Conservation (phyloP, 2,797 vertebrate species). For the Emydoidea blandingii region DNA sequence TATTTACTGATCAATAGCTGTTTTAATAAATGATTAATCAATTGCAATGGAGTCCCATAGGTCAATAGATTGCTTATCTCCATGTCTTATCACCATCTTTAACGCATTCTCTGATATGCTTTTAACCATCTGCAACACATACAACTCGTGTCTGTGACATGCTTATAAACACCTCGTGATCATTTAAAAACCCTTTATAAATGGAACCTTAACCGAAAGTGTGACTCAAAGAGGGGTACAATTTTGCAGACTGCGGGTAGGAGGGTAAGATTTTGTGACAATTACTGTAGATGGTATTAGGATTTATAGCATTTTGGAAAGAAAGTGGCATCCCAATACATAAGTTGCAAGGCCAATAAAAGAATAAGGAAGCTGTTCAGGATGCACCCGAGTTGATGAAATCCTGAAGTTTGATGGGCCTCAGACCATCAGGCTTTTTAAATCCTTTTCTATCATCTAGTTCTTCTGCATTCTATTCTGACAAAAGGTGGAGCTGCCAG, state of each 20-base stretch:
- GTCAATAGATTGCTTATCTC: background rate
- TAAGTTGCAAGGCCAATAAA: background rate
- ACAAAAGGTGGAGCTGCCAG: background rate
- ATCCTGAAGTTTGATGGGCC: background rate
- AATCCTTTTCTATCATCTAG: background rate
- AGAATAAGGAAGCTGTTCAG: background rate
- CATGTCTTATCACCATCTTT: background rate
- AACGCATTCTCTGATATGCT: background rate
- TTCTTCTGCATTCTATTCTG: background rate
- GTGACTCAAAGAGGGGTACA: background rate
- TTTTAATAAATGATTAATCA: background rate
- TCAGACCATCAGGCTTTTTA: background rate
- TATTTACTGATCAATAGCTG: background rate
- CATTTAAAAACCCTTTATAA: background rate
- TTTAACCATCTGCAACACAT: background rate
- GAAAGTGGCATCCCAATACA: background rate
- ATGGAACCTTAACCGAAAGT: background rate
- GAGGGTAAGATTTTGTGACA: background rate
- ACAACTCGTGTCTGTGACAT: fast-evolving
- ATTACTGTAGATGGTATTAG: background rate
- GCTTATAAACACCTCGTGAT: background rate
- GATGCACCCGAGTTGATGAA: background rate
- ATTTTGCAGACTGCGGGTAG: background rate
- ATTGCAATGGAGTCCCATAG: background rate
- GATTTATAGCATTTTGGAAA: background rate